Base-by-base conservation (phyloP, 2,888 invertebrate species). In the Eupithecia exiguata region DNA sequence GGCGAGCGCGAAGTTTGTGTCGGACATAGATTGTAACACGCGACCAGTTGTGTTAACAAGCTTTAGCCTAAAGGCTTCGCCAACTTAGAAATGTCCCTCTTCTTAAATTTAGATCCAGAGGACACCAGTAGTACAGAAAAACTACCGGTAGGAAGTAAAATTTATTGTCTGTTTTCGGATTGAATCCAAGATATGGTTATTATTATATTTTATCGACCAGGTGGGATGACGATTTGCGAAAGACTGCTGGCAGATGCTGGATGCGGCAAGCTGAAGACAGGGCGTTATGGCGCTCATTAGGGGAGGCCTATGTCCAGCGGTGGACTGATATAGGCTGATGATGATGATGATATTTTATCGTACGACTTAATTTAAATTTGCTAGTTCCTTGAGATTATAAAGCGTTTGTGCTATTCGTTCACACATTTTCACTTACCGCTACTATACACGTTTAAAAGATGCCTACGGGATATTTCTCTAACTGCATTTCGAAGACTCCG, bases 361-460 rank as follows among this genome's bases (percentile, higher is more conserved):
- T 58, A 58, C 14, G 58, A 25, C 16, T 62, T 1, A 35, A 63
- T 38, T 74, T 66, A 69, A 74, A 69, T 43, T 69, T 72, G 62
- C 71, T 73, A 72, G 67, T 77, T 75, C 75, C 73, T 74, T 77
- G 77, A 74, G 76, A 78, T 76, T 58, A 72, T 38, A 66, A 36
- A 67, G 74, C 72, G 74, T 73, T 69, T 70, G 77, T 76, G 35
- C 40, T n/a, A 38, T 69, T 72, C 18, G 68, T 77, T 78, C 80
- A 69, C 78, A 80, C 74, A 79, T 77, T 80, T 80, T 79, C 77
- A 74, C 80, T 78, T 30, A 77, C 69, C 9, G n/a, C n/a, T n/a
- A n/a, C n/a, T 53, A 53, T 10, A 18, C 69, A 72, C 46, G 21
- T 12, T 25, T 58, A 58, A 58, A 5, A 58, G 21, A 58, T 14